These are phyloP conservation scores for Melanargia galathea DNA, from an alignment of 2,888 invertebrate genomes.

Conservation along the genomic window DNA sequence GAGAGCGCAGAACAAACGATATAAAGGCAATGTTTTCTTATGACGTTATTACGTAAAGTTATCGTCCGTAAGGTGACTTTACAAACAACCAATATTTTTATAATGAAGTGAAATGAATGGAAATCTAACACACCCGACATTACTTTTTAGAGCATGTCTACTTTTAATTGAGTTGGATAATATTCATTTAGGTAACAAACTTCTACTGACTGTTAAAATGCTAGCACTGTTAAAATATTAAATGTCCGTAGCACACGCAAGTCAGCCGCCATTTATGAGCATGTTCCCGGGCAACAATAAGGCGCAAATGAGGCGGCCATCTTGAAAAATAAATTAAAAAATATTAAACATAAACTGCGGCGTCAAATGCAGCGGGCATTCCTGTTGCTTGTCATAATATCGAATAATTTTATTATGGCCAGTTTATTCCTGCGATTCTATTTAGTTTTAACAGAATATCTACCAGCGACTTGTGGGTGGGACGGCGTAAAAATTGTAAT, in stretches of 20 bases:
- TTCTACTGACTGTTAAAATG: too few species aligned
- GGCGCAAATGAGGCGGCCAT: constrained; percentile 62
- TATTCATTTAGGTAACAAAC: too few species aligned
- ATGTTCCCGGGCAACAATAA: constrained; percentile 54
- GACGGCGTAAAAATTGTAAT: constrained; percentile 6
- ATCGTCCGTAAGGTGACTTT: too few species aligned
- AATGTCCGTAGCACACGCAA: constrained; percentile 35
- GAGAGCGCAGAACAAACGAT: too few species aligned
- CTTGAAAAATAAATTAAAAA: constrained; percentile 51
- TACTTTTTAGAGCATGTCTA: too few species aligned
- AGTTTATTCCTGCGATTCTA: constrained; percentile 14
- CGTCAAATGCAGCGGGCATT: constrained; percentile 37
- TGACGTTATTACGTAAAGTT: too few species aligned
- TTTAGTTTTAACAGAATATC: constrained; percentile 9
- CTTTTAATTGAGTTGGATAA: too few species aligned
- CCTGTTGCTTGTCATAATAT: constrained; percentile 39
- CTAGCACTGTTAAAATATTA: too few species aligned
- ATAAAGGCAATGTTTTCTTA: too few species aligned
- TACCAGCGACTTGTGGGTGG: background rate
- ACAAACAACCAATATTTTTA: too few species aligned
- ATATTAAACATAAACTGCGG: constrained; percentile 33
- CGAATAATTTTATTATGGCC: constrained; percentile 16
- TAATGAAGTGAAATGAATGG: too few species aligned
- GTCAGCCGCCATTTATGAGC: constrained; percentile 31
- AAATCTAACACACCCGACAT: too few species aligned